phyloP scores from a whole-genome alignment of 92 coral and sea anemone species.

The Blastomussa wellsi region DNA sequence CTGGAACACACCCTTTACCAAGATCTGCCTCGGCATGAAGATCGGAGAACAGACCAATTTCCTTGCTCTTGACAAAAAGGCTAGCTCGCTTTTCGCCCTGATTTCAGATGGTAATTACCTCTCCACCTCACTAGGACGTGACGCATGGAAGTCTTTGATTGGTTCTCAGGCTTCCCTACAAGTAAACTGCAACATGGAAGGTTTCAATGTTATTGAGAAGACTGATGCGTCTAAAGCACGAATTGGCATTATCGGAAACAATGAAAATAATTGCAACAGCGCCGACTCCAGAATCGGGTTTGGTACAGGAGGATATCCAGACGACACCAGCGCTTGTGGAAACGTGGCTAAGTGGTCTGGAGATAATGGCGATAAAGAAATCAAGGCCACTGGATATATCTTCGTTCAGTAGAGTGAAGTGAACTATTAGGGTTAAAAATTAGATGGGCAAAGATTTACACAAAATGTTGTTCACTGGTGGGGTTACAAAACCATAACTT shows the following conservation, averaged over 20 bases:
- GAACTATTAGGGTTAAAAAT: background rate
- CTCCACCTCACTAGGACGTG: background rate
- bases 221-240: too few relatives aligned
- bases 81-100: background rate
- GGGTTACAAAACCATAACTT: background rate
- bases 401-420: background rate
- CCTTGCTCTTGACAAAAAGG: background rate
- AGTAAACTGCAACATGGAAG: too few relatives aligned
- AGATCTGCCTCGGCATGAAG: background rate
- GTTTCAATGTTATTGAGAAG: too few relatives aligned
- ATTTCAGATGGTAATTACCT: too few relatives aligned
- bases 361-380: conserved; percentile 4
- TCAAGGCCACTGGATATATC: conserved; percentile 6
- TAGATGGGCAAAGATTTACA: background rate
- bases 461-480: too few relatives aligned
- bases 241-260: background rate
- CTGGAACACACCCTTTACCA: background rate
- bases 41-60: background rate
- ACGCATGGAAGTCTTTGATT: background rate
- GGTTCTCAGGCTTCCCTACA: background rate
- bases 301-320: conserved; percentile 11
- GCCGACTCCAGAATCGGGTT: conserved; percentile 10
- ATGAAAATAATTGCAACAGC: background rate
- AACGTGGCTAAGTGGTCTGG: conserved; percentile 1
- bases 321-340: conserved; percentile 1